phyloP scores from a whole-genome alignment of 2,797 vertebrate species.

The Hyperoplus lanceolatus region DNA sequence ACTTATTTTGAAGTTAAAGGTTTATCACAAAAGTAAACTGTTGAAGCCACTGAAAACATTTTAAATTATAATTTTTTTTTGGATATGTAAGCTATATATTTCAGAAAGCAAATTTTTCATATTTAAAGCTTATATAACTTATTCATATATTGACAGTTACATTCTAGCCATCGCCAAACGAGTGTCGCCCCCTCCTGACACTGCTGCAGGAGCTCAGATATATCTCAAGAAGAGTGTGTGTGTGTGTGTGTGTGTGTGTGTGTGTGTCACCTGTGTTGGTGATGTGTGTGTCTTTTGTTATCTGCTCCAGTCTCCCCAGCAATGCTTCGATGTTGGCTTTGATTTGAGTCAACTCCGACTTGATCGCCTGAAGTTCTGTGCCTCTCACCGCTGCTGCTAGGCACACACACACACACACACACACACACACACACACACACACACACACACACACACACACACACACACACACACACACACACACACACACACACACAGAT shows the following conservation, averaged over 20 bases:
- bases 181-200: too few species aligned
- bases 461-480: too few species aligned
- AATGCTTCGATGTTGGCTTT: constrained; percentile 95
- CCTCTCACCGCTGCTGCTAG: constrained; percentile 86
- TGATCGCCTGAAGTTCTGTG: constrained; percentile 93
- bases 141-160: too few species aligned
- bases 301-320: constrained; percentile 93
- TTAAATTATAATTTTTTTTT: neutral
- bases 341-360: constrained; percentile 94
- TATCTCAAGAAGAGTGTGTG: neutral
- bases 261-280: constrained; percentile 85
- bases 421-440: constrained; percentile 4
- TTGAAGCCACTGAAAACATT: neutral
- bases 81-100: too few species aligned
- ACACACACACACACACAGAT: too few species aligned
- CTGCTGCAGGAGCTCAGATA: too few species aligned
- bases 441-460: too few species aligned
- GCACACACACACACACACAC: neutral
- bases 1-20: too few species aligned
- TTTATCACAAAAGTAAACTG: neutral
- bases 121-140: too few species aligned
- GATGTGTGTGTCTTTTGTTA: constrained; percentile 90
- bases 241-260: constrained; percentile 16
- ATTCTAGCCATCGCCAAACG: too few species aligned
- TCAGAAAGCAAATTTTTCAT: too few species aligned